phyloP scores from a whole-genome alignment of 2,113 vertebrate species.

The Rhynchopsitta pachyrhyncha region DNA sequence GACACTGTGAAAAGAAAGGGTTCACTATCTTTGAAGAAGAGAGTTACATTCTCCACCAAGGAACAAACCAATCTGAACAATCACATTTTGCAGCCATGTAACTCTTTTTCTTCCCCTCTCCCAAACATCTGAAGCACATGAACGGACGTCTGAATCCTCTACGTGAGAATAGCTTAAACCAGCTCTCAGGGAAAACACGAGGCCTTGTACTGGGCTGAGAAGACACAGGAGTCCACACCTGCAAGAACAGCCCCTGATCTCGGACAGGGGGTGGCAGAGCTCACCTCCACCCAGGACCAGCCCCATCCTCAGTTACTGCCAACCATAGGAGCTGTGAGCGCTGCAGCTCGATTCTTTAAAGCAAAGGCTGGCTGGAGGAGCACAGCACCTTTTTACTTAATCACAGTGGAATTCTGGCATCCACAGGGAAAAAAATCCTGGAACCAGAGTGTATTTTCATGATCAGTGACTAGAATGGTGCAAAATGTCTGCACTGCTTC shows the following conservation, averaged over 20 bases:
- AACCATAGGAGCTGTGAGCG: accelerated
- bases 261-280: background rate
- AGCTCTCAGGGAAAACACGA: background rate
- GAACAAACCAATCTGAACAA: background rate
- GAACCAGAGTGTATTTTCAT: background rate
- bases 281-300: background rate
- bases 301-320: background rate
- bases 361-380: background rate
- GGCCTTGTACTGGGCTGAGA: background rate
- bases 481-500: slow-evolving; percentile 38
- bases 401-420: background rate
- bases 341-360: background rate
- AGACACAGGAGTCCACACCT: background rate
- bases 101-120: background rate
- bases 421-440: background rate
- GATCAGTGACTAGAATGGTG: background rate
- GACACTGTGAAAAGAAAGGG: background rate
- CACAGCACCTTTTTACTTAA: background rate
- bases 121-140: background rate
- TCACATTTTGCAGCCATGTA: background rate
- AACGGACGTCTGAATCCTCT: background rate
- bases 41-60: background rate
- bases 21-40: background rate
- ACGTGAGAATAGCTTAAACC: background rate
- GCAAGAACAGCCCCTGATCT: background rate